These are phyloP conservation scores for Pheosia tremula DNA, from an alignment of 2,888 invertebrate species.

Conservation along the genomic window DNA sequence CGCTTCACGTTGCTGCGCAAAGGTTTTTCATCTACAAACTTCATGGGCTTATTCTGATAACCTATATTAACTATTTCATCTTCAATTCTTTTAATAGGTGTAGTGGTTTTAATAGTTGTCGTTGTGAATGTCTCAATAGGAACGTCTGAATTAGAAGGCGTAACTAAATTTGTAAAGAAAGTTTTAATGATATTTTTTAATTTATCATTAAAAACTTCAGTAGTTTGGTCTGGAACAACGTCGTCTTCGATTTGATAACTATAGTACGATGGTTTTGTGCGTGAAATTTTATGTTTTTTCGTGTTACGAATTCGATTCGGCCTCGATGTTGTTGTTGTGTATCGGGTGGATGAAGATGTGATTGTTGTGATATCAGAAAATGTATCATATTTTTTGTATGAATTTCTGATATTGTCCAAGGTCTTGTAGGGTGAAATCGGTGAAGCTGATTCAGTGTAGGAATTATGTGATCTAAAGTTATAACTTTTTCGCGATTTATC, in stretches of 20 bases:
- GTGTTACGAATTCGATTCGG: constrained; percentile 33
- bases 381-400: constrained; percentile 42
- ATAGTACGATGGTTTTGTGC: constrained; percentile 67
- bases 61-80: constrained; percentile 71
- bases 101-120: constrained; percentile 40
- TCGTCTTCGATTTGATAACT: constrained; percentile 71
- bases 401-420: constrained; percentile 71
- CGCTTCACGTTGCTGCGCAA: constrained; percentile 57
- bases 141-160: constrained; percentile 43
- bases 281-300: constrained; percentile 45
- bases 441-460: constrained; percentile 63
- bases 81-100: constrained; percentile 35
- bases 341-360: constrained; percentile 35
- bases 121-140: constrained; percentile 36
- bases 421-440: constrained; percentile 81
- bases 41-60: constrained; percentile 63
- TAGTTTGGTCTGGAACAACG: constrained; percentile 66
- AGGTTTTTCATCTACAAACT: constrained; percentile 61
- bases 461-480: constrained; percentile 37
- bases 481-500: constrained; percentile 39
- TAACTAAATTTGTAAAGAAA: constrained; percentile 64
- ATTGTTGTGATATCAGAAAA: constrained; percentile 48
- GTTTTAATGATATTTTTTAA: constrained; percentile 72
- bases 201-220: constrained; percentile 70
- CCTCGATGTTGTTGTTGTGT: constrained; percentile 39